phyloP scores from a whole-genome alignment of 2,113 vertebrate species.

The Sceloporus undulatus region DNA sequence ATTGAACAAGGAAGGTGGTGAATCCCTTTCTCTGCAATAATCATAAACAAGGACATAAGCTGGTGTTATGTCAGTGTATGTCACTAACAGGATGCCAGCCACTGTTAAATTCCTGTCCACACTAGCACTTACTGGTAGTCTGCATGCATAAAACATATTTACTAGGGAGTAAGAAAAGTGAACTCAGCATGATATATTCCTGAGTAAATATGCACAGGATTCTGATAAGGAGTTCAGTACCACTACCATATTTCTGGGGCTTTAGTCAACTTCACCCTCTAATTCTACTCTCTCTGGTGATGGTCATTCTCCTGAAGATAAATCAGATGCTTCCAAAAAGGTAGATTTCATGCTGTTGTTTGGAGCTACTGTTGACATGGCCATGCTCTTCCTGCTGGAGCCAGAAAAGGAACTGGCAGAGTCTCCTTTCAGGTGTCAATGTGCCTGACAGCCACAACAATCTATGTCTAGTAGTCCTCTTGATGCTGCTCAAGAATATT shows the following conservation, averaged over 20 bases:
- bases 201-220: not conserved
- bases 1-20: no score
- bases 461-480: not conserved
- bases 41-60: no score
- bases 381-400: not conserved
- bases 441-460: not conserved
- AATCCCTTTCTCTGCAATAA: no score
- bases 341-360: not conserved
- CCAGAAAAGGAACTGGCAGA: not conserved
- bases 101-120: not conserved
- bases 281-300: not conserved
- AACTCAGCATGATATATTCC: not conserved
- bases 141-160: not conserved
- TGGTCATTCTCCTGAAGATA: not conserved
- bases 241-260: not conserved
- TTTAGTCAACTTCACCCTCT: not conserved
- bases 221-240: not conserved
- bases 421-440: not conserved
- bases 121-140: not conserved
- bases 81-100: no score
- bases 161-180: not conserved
- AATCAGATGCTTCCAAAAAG: not conserved
- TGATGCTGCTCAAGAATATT: not conserved
- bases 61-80: no score
- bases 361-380: not conserved